phyloP scores from a whole-genome alignment of 2,888 invertebrate species.

The Deilephila porcellus region DNA sequence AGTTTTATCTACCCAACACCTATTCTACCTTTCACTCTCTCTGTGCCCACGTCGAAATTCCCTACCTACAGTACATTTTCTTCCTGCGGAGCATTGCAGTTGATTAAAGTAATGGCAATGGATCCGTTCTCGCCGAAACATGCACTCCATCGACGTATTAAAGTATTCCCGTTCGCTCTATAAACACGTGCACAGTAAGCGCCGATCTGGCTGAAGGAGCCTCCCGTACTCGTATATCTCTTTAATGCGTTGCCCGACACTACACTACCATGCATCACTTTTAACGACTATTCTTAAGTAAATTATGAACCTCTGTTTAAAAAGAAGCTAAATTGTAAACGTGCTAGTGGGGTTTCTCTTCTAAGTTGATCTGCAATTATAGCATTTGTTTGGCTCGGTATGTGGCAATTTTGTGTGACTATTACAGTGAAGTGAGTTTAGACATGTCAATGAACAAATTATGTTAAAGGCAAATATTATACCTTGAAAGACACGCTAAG shows the following conservation, averaged over 20 bases:
- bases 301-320: conserved; percentile 17
- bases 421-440: background rate
- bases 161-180: conserved; percentile 9
- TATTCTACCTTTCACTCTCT: background rate
- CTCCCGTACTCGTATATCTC: conserved; percentile 4
- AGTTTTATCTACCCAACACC: background rate
- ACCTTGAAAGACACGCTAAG: too few relatives aligned
- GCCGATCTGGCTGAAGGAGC: conserved; percentile 12
- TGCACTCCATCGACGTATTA: background rate
- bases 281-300: conserved; percentile 25
- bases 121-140: background rate
- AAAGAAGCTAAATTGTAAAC: conserved; percentile 3
- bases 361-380: background rate
- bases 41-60: background rate
- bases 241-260: conserved; percentile 12
- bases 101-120: background rate
- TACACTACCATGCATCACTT: conserved; percentile 3
- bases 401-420: background rate
- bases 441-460: too few relatives aligned
- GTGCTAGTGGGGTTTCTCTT: background rate
- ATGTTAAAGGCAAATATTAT: too few relatives aligned
- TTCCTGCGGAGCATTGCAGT: background rate
- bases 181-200: conserved; percentile 20
- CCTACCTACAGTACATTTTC: background rate
- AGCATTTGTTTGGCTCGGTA: background rate